These are phyloP conservation scores for Theretra japonica DNA, from an alignment of 2,888 invertebrate genomes.

Conservation along the genomic window DNA sequence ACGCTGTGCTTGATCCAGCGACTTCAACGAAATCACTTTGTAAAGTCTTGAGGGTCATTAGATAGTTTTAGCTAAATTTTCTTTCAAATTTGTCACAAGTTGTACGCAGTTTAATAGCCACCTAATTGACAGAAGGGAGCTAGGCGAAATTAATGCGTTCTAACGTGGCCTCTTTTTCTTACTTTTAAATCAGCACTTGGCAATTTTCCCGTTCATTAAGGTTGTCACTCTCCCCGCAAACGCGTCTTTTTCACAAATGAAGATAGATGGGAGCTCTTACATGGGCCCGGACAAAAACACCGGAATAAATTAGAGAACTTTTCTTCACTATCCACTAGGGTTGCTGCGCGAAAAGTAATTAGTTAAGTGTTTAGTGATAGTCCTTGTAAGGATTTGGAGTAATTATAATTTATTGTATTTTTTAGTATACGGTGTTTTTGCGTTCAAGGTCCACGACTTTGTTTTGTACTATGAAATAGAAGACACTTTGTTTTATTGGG, in stretches of 20 bases:
- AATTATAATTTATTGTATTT: not conserved
- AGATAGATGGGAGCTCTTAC: slow-evolving; percentile 56
- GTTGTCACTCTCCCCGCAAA: slow-evolving; percentile 50
- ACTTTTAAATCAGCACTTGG: slow-evolving; percentile 44
- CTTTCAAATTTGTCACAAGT: not conserved
- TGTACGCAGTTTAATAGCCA: slow-evolving; percentile 6
- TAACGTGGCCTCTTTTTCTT: slow-evolving; percentile 34
- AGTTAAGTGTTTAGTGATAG: slow-evolving; percentile 21
- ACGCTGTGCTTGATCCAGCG: not conserved
- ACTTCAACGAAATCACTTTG: not conserved
- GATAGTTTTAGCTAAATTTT: not conserved
- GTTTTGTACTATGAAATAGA: too few relatives aligned
- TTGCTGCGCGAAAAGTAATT: slow-evolving; percentile 20
- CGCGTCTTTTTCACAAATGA: slow-evolving; percentile 56
- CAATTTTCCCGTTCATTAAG: slow-evolving; percentile 54
- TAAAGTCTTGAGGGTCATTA: not conserved
- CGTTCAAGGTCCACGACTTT: not conserved
- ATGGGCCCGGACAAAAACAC: slow-evolving; percentile 48
- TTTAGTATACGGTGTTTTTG: not conserved
- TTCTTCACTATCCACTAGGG: slow-evolving; percentile 34
- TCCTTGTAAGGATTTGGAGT: not conserved
- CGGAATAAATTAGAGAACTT: slow-evolving; percentile 49
- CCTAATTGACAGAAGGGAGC: slow-evolving; percentile 36
- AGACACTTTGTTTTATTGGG: too few relatives aligned
- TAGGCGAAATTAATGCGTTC: slow-evolving; percentile 34